These are phyloP conservation scores for Lasioglossum oenotherae DNA, from an alignment of 2,888 invertebrate species.

Conservation along the genomic window DNA sequence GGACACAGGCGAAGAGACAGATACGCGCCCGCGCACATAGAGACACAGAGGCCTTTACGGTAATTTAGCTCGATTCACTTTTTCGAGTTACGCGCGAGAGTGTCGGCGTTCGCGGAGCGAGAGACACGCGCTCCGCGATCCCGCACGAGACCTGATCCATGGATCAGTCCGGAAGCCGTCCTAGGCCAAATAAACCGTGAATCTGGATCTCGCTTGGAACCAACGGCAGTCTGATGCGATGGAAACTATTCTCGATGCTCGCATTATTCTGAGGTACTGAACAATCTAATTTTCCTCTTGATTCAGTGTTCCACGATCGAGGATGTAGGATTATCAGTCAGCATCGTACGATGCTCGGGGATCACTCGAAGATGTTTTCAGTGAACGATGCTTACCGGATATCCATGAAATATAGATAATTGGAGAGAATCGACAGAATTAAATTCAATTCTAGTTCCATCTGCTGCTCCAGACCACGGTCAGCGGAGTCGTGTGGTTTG, in stretches of 20 bases:
- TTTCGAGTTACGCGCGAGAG: slow-evolving; percentile 50
- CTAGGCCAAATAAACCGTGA: neutral
- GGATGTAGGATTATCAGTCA: neutral
- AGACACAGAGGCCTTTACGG: slow-evolving; percentile 49
- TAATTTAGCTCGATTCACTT: slow-evolving; percentile 64
- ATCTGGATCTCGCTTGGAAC: neutral
- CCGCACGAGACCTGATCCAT: slow-evolving; percentile 31
- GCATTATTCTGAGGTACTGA: neutral
- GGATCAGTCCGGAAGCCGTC: neutral
- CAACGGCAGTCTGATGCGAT: neutral
- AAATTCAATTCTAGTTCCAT: slow-evolving; percentile 1
- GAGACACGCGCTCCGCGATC: neutral
- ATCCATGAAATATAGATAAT: neutral
- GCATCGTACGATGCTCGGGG: neutral
- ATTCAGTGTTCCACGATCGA: neutral
- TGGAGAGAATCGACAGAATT: neutral
- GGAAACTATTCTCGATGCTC: neutral
- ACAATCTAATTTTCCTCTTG: neutral
- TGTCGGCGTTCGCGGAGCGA: neutral
- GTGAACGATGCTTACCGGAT: neutral
- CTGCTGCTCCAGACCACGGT: neutral
- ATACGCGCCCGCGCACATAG: neutral
- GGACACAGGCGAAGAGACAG: neutral
- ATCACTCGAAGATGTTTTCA: neutral
- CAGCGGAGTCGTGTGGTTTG: neutral